Base-by-base conservation (phyloP, 2,888 invertebrate species). In the Lucinisca nassula region DNA sequence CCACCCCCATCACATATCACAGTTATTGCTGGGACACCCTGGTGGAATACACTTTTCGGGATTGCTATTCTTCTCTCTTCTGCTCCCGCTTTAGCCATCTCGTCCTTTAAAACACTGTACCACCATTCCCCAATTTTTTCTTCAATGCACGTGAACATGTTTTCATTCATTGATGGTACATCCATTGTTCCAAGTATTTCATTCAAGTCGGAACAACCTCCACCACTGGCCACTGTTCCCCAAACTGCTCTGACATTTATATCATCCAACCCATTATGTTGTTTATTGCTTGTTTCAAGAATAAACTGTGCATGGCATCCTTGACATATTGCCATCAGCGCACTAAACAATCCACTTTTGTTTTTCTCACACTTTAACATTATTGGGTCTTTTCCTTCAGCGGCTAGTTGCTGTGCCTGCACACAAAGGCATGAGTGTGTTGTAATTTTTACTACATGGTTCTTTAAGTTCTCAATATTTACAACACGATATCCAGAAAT, bases 1-100 rank as follows among this genome's bases (percentile, higher is more conserved):
- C 91, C 90, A 92, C 91, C 91, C 21, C 88, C 90, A 85, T 91
- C 91, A 58, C 55, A 51, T 3, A 91, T 84, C 0, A 91, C 90
- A 24, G 90, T 87, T 1, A 90, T 85, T 10, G 84, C 83, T 30
- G 92, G 89, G 24, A 89, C 85, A 10, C 80, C 90, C 30, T 90
- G 40, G 58, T 90, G 89, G 67, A 76, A 89, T 40, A 40, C 38
- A 0, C 40, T 67, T 45, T 30, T 80, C 32, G 88, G 82, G 12
- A 85, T 87, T 0, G 90, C 88, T 0, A 90, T 10, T 12, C 55
- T 30, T 70, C 75, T 55, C 58, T 91, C 89, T 51, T 92, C 87
- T 8, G 51, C 81, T 21, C 83, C 89, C 58, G 76, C 55, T 37
- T 30, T 70, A 6, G 12, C 2, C 76, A 79, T 81, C 30, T 87